phyloP scores from a whole-genome alignment of 2,888 invertebrate genomes.

The Gymnocheta viridis region DNA sequence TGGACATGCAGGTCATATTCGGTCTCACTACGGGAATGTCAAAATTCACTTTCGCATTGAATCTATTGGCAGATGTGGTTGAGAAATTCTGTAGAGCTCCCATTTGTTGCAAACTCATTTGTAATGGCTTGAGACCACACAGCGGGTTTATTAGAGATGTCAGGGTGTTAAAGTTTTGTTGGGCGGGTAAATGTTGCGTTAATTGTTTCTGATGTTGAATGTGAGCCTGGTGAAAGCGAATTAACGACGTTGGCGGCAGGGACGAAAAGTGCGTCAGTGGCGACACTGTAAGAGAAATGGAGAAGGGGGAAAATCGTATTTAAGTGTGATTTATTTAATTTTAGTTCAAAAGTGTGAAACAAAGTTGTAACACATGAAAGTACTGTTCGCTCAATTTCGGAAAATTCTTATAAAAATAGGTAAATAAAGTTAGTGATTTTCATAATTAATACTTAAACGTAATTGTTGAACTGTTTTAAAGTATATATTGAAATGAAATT shows the following conservation, averaged over 20 bases:
- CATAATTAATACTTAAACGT: too few relatives aligned
- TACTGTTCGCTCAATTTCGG: too few relatives aligned
- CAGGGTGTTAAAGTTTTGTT: constrained; percentile 70
- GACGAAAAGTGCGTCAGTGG: constrained; percentile 72
- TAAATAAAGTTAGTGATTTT: too few relatives aligned
- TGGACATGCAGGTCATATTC: constrained; percentile 54
- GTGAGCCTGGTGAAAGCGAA: constrained; percentile 77
- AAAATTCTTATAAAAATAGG: too few relatives aligned
- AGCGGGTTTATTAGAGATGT: constrained; percentile 76
- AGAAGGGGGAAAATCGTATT: neutral
- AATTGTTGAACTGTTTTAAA: too few relatives aligned
- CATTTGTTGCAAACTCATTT: constrained; percentile 70
- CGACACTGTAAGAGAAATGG: constrained; percentile 42
- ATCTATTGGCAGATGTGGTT: constrained; percentile 64
- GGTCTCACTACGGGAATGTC: constrained; percentile 74
- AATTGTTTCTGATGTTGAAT: constrained; percentile 70
- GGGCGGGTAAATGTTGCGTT: constrained; percentile 65
- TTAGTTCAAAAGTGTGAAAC: too few relatives aligned
- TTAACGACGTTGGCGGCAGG: constrained; percentile 74
- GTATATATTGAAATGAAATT: too few relatives aligned
- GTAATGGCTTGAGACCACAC: constrained; percentile 77
- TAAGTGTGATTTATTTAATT: neutral
- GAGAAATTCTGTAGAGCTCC: constrained; percentile 72
- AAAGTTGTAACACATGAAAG: too few relatives aligned
- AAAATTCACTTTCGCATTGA: constrained; percentile 74